Base-by-base conservation (phyloP, 2,888 invertebrate species). In the Cacoxenus indagator region DNA sequence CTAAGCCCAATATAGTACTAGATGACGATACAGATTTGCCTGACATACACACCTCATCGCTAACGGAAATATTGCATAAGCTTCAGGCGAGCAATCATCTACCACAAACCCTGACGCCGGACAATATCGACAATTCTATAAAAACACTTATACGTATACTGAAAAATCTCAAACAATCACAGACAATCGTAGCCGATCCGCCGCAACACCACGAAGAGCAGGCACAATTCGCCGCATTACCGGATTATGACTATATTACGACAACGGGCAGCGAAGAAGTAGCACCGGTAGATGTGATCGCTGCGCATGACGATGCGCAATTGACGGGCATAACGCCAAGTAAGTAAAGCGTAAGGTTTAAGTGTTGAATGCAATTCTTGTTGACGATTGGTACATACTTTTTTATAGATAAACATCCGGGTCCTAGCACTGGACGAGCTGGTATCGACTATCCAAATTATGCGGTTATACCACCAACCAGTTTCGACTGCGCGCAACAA, bases 401-500 rank as follows among this genome's bases (percentile, higher is more conserved):
- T 31, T 9, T 8, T 66, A 4, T 55, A 85, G 85, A 85, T 66
- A 86, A 86, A 65, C 86, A 85, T 64, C 93, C 92, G 0, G 93
- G 93, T 9, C 88, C 88, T 6, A 87, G 86, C 67, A 86, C 87
- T 6, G 88, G 88, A 19, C 80, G 87, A 5, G 92, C 96, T 0
- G 94, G 94, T 8, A 89, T 94, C 6, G 96, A 96, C 88, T 96
- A 96, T 87, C 96, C 96, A 0, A 92, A 91, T 29, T 91, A 94
- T 64, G 90, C 92, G 0, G 90, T 89, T 31, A 95, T 96, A 70
- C 96, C 96, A 0, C 89, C 90, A 70, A 96, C 96, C 0, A 90
- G 89, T 73, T 96, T 96, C 85, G 92, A 92, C 83, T 96, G 96
- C 87, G 94, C 94, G 80, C 91, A 93, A 70, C 96, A 96, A 85